Conservation (phyloP, 2,797 vertebrate species). For the Sebastes taczanowskii region DNA sequence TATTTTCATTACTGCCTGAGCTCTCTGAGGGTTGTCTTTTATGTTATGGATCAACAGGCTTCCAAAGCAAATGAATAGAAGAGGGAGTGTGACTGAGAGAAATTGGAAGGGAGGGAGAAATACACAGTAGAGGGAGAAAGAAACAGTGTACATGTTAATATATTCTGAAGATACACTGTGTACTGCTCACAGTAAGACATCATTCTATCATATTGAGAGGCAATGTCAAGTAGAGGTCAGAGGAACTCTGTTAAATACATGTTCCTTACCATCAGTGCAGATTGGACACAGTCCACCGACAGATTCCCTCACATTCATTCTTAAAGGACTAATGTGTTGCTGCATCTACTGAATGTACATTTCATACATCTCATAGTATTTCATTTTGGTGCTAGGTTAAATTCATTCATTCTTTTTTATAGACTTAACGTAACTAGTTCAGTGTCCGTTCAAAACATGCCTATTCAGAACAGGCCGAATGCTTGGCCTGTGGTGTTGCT, state of each 20-base stretch:
- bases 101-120: constrained; percentile 25
- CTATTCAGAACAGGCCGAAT: neutral
- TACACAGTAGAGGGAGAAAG: neutral
- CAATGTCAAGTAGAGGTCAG: neutral
- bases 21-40: constrained; percentile 66
- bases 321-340: neutral
- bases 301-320: neutral
- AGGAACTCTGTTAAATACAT: neutral
- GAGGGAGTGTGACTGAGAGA: constrained; percentile 31
- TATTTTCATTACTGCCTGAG: constrained; percentile 54
- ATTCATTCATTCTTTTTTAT: neutral
- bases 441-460: neutral
- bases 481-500: neutral
- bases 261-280: neutral
- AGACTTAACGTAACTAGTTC: neutral
- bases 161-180: constrained; percentile 9
- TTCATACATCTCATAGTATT: neutral
- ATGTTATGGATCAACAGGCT: constrained; percentile 69
- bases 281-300: neutral
- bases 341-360: neutral
- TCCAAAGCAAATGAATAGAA: constrained; percentile 54
- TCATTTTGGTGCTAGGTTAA: neutral
- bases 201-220: neutral
- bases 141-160: neutral
- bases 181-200: neutral